Conservation (phyloP, 1,140 invertebrate species). For the Cataglyphis hispanica region DNA sequence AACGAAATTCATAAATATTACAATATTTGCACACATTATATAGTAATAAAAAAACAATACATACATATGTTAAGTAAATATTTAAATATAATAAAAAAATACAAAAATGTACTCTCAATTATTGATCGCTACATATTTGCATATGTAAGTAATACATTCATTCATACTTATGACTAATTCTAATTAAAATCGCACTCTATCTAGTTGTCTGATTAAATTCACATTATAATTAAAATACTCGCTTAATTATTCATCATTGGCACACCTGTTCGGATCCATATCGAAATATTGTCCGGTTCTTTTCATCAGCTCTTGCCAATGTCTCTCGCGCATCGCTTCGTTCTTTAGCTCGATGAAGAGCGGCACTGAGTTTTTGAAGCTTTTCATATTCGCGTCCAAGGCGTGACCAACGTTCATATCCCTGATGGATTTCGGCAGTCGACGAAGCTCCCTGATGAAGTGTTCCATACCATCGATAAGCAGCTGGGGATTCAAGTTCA, state of each 20-base stretch:
- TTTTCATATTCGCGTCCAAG: slow-evolving; percentile 94
- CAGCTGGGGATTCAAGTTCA: slow-evolving; percentile 93
- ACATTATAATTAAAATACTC: slow-evolving; percentile 3
- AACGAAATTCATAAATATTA: slow-evolving; percentile 14
- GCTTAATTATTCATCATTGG: slow-evolving; percentile 45
- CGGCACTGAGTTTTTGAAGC: slow-evolving; percentile 95
- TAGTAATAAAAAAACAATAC: slow-evolving; percentile 1
- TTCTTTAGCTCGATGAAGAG: slow-evolving; percentile 96
- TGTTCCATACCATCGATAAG: slow-evolving; percentile 95
- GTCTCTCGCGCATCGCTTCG: slow-evolving; percentile 94
- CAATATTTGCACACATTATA: background rate
- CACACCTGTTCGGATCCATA: slow-evolving; percentile 91
- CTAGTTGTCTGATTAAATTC: background rate
- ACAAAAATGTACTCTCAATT: background rate
- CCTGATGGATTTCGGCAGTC: slow-evolving; percentile 88
- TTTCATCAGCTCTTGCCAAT: slow-evolving; percentile 95
- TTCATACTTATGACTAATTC: background rate
- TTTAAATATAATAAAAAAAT: slow-evolving; percentile 35
- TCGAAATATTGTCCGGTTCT: slow-evolving; percentile 95
- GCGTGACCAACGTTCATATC: slow-evolving; percentile 88
- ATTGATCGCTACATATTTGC: background rate
- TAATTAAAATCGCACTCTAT: background rate
- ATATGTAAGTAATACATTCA: background rate
- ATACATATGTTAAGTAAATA: background rate
- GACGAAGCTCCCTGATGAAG: slow-evolving; percentile 93